These are phyloP conservation scores for Sphaeramia orbicularis DNA, from an alignment of 2,797 vertebrate species.

Conservation along the genomic window DNA sequence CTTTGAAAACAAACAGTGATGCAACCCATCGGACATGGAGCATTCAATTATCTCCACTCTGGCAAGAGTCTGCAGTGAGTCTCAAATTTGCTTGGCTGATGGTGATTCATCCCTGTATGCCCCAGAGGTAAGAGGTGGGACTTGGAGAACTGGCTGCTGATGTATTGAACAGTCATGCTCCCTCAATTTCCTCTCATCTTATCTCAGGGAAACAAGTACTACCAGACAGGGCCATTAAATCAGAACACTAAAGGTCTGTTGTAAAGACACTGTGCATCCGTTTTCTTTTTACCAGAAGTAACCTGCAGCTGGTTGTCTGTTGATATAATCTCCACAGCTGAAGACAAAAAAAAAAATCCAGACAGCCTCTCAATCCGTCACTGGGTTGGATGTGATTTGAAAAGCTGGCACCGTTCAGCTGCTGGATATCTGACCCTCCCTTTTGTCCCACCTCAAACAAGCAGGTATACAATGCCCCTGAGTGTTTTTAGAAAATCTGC, in stretches of 20 bases:
- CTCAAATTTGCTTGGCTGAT: conserved; percentile 56
- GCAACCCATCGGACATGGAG: conserved; percentile 25
- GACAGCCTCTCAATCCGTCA: conserved; percentile 20
- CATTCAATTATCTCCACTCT: conserved; percentile 60
- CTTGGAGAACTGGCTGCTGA: conserved; percentile 54
- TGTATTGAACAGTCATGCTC: conserved; percentile 55
- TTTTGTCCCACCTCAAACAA: conserved; percentile 37
- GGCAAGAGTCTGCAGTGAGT: conserved; percentile 53
- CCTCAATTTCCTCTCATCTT: conserved; percentile 59
- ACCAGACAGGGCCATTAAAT: conserved; percentile 63
- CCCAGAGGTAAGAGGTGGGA: conserved; percentile 59
- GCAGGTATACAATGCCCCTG: conserved; percentile 58
- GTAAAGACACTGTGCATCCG: conserved; percentile 23
- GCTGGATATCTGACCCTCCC: conserved; percentile 63
- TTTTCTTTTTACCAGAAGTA: conserved; percentile 23
- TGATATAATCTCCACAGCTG: conserved; percentile 25
- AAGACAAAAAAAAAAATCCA: conserved; percentile 18
- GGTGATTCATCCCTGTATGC: conserved; percentile 69
- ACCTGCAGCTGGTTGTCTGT: conserved; percentile 41
- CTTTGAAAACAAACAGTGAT: conserved; percentile 30
- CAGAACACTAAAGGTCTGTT: conserved; percentile 38
- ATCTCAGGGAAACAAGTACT: conserved; percentile 52
- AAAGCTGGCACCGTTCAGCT: conserved; percentile 46
- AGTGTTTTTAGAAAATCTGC: conserved; percentile 59
- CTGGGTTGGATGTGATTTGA: conserved; percentile 23